A percentile compares a stretch with the other conserved stretches of the same genome.
Conservation (phyloP, 2,113 vertebrate genomes). For the Scomber colias region DNA sequence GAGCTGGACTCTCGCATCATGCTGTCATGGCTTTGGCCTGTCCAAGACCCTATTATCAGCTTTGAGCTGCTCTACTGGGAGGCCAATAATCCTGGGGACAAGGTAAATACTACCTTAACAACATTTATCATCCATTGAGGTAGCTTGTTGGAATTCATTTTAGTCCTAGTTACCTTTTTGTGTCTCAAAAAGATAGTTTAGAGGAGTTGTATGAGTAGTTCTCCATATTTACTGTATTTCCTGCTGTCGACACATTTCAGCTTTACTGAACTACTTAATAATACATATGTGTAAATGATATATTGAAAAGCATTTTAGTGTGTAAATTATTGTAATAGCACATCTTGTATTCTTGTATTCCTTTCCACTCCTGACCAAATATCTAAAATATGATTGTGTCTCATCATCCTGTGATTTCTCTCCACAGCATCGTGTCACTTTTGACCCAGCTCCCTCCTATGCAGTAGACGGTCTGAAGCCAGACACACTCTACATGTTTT, state of each 20-base stretch:
- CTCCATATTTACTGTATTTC: too few relatives aligned
- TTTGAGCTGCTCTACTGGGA: constrained; percentile 96
- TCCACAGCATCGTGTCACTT: constrained; percentile 88
- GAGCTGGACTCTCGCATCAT: constrained; percentile 94
- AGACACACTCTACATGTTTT: constrained; percentile 92
- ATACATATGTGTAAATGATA: too few relatives aligned
- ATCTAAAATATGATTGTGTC: background rate
- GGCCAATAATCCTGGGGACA: constrained; percentile 83
- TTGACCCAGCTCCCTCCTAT: constrained; percentile 90
- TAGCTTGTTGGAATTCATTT: background rate
- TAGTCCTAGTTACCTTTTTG: background rate
- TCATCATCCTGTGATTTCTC: background rate
- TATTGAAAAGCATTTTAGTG: too few relatives aligned
- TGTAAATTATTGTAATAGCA: too few relatives aligned
- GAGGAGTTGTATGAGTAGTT: too few relatives aligned
- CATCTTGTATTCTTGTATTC: too few relatives aligned
- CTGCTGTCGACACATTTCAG: too few relatives aligned
- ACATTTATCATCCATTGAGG: background rate
- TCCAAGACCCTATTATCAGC: constrained; percentile 90
- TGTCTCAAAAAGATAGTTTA: too few relatives aligned
- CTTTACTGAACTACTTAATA: too few relatives aligned
- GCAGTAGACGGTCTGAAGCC: constrained; percentile 93
- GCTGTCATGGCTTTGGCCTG: constrained; percentile 92
- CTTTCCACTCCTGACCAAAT: background rate
- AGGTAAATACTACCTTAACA: constrained; percentile 81